Conservation (phyloP, 2,888 invertebrate genomes). For the Agelastica alni region DNA sequence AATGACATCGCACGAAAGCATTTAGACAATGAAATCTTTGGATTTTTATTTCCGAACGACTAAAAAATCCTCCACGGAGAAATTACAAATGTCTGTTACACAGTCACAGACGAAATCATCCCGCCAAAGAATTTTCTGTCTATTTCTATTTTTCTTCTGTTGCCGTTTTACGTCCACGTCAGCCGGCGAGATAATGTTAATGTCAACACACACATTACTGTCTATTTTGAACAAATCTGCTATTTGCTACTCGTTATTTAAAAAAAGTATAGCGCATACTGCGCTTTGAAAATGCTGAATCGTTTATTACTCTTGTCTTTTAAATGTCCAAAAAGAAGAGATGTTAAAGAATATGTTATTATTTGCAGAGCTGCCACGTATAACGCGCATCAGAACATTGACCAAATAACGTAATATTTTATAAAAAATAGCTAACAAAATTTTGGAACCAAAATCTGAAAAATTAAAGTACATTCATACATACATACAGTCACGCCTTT, state of each 20-base stretch:
- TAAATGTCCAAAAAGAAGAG: slow-evolving; percentile 1
- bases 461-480: too few species aligned
- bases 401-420: too few species aligned
- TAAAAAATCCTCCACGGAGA: slow-evolving; percentile 24
- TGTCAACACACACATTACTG: slow-evolving; percentile 35
- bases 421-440: too few species aligned
- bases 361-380: too few species aligned
- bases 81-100: slow-evolving; percentile 33
- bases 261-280: slow-evolving; percentile 16
- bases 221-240: slow-evolving; percentile 34
- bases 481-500: too few species aligned
- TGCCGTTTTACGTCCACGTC: slow-evolving; percentile 30
- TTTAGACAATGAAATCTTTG: slow-evolving; percentile 20
- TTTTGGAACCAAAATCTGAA: too few species aligned
- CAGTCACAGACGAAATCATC: slow-evolving; percentile 32
- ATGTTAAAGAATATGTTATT: too few species aligned
- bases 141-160: slow-evolving; percentile 28
- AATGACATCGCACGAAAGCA: slow-evolving; percentile 16
- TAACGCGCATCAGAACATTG: too few species aligned
- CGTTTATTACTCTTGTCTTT: slow-evolving; percentile 14
- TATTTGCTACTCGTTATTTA: slow-evolving; percentile 30
- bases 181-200: slow-evolving; percentile 30
- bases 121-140: slow-evolving; percentile 30
- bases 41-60: slow-evolving; percentile 20
- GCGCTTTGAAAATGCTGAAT: slow-evolving; percentile 14